Base-by-base conservation (phyloP, 1,140 invertebrate species). In the Papilio polytes region DNA sequence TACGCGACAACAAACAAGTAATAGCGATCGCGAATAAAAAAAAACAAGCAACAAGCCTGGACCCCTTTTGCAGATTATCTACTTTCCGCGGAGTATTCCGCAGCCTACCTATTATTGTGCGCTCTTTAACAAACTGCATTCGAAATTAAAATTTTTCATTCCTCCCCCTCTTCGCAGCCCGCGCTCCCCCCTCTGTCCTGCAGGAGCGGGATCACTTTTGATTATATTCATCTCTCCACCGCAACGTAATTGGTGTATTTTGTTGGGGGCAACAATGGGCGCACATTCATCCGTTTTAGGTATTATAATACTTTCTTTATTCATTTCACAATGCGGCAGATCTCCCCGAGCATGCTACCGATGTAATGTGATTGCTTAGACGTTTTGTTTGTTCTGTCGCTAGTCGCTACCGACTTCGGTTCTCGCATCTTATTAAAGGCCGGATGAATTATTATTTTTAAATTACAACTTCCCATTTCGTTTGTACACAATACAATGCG, bases 61-160 rank as follows among this genome's bases (percentile, higher is more conserved):
- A 85, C 85, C 86, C 90, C 89, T 91, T 94, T 92, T 94, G 91
- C 93, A 89, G 78, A 90, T 90, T 90, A 92, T 92, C 88, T 89
- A 87, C 86, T 91, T 90, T 85, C 89, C 88, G 85, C 84, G 84
- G 88, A 90, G 90, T 90, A 89, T 88, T 90, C 85, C 87, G 83
- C 82, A 80, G 86, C 36, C 86, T 86, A 87, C 88, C 86, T 90
- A 88, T 89, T 93, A 91, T 93, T 92, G 91, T 92, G 87, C 88
- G 89, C 90, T 91, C 91, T 92, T 89, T 94, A 94, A 91, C 90
- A 94, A 94, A 94, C 93, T 94, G 92, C 92, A 94, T 94, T 94
- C 92, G 91, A 87, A 94, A 94, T 94, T 94, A 94, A 94, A 94
- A 94, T 88, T 90, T 93, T 91, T 94, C 91, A 92, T 93, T 90